Conservation (phyloP, 2,113 vertebrate species). For the Setophaga kirtlandii region DNA sequence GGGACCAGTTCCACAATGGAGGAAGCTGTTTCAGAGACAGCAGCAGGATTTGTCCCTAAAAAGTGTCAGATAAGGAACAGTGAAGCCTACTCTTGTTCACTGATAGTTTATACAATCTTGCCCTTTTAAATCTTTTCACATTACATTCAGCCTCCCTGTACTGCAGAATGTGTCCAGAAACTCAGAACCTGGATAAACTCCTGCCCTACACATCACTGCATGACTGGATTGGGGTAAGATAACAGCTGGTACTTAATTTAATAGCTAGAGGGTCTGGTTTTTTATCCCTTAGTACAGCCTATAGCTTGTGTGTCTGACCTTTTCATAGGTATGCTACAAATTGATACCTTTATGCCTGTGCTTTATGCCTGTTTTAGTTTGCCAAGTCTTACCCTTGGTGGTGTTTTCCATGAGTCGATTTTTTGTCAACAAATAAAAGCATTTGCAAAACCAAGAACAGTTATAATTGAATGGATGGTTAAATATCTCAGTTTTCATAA, state of each 20-base stretch:
- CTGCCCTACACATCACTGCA: slow-evolving; percentile 86
- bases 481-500: background rate
- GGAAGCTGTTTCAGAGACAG: slow-evolving; percentile 9
- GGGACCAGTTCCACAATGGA: slow-evolving; percentile 18
- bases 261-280: background rate
- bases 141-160: slow-evolving; percentile 83
- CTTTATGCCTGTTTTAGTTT: background rate
- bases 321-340: background rate
- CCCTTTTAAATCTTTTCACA: background rate
- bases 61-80: background rate
- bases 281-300: background rate
- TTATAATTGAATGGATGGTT: background rate
- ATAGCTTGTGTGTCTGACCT: background rate
- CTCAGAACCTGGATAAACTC: slow-evolving; percentile 81
- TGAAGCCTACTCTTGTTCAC: background rate
- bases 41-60: background rate
- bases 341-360: background rate
- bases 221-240: slow-evolving; percentile 82
- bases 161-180: slow-evolving; percentile 81
- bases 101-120: background rate
- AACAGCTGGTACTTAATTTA: background rate
- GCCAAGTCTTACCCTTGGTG: background rate
- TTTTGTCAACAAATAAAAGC: background rate
- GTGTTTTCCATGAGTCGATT: background rate
- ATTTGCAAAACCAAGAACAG: background rate